These are phyloP conservation scores for Elysia crispata DNA, from an alignment of 2,888 invertebrate genomes.

Conservation along the genomic window DNA sequence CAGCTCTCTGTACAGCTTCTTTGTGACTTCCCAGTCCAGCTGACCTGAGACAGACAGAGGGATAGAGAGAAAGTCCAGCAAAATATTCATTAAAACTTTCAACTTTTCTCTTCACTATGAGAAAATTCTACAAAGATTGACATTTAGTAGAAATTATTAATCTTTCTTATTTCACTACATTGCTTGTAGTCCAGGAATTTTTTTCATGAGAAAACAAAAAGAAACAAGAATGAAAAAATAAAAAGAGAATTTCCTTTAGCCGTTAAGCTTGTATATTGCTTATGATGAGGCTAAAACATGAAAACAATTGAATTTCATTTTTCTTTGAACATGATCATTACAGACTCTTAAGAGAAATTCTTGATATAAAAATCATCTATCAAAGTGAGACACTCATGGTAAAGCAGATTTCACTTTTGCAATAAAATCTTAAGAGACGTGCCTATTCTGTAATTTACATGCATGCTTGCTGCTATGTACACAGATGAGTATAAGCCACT, in stretches of 20 bases:
- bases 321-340: not conserved
- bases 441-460: no score
- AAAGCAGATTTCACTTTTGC: not conserved
- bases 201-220: no score
- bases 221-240: not conserved
- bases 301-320: not conserved
- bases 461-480: no score
- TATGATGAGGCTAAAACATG: no score
- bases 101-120: not conserved
- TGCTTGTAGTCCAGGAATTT: no score
- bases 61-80: not conserved
- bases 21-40: slow-evolving; percentile 81
- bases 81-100: not conserved
- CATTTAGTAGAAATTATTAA: no score
- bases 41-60: no score
- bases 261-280: no score
- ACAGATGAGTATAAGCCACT: no score
- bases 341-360: not conserved
- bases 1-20: slow-evolving; percentile 82
- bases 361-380: not conserved
- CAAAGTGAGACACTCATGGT: not conserved
- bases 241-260: not conserved
- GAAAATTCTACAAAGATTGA: no score
- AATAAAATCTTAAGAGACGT: no score
- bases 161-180: no score